Evolutionary conservation across 2,113 vertebrate genomes (phyloP).

Genomic region (Nesogale talazaci): DNA sequence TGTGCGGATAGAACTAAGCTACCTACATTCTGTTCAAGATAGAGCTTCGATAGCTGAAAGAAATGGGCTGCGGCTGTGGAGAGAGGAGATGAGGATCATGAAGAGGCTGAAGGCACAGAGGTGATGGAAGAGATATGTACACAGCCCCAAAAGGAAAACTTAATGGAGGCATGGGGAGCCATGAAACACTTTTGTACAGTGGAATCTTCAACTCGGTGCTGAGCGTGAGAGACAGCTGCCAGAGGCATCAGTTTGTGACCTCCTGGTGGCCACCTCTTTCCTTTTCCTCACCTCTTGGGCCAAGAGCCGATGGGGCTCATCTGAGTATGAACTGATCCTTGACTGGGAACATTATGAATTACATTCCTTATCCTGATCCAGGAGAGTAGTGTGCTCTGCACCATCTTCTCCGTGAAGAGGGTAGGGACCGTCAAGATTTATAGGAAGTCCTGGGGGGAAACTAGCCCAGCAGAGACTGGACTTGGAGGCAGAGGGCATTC

Average conservation of each 20-base stretch:
- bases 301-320: conserved; percentile 9
- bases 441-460: neutral
- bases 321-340: conserved; percentile 56
- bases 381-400: conserved; percentile 60
- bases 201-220: conserved; percentile 41
- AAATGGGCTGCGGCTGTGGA: neutral
- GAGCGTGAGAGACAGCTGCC: conserved; percentile 38
- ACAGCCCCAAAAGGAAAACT: conserved; percentile 29
- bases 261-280: conserved; percentile 6
- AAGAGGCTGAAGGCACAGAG: neutral
- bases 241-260: conserved; percentile 35
- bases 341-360: neutral
- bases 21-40: neutral
- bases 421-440: conserved; percentile 36
- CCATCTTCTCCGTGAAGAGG: conserved; percentile 6
- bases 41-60: neutral
- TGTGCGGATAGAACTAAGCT: neutral
- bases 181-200: conserved; percentile 20
- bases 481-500: conserved; percentile 24
- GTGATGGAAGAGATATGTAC: conserved; percentile 62
- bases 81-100: conserved; percentile 14
- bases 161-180: neutral
- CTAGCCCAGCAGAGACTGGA: neutral
- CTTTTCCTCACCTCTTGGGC: conserved; percentile 55
- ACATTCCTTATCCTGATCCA: conserved; percentile 48